Conservation (phyloP, 2,113 vertebrate species). For the Ornithorhynchus anatinus region DNA sequence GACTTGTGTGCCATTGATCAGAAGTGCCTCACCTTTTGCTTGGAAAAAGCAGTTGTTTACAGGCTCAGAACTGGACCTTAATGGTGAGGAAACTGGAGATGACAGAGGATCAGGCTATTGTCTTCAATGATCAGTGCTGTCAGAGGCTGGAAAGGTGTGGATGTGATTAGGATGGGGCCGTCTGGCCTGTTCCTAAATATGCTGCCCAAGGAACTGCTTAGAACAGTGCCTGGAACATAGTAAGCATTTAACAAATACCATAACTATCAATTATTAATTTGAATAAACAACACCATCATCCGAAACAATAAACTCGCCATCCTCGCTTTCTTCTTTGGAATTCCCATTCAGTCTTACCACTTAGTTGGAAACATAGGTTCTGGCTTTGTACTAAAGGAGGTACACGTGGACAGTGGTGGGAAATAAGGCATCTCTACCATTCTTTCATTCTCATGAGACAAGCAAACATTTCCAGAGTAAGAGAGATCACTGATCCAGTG, state of each 20-base stretch:
- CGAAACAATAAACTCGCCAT: slow-evolving; percentile 21
- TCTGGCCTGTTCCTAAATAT: slow-evolving; percentile 31
- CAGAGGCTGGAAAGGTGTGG: background rate
- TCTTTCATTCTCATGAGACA: no score
- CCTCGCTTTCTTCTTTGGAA: slow-evolving; percentile 13
- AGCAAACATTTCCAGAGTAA: no score
- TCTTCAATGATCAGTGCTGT: background rate
- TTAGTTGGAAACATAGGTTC: background rate
- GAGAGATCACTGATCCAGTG: no score
- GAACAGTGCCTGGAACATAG: no score
- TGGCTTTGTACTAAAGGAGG: no score
- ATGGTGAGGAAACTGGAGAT: background rate
- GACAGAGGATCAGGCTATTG: background rate
- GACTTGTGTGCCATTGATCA: slow-evolving; percentile 42
- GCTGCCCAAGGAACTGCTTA: slow-evolving; percentile 26
- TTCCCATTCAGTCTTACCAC: slow-evolving; percentile 18
- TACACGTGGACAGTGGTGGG: no score
- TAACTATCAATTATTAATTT: no score
- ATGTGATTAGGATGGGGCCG: background rate
- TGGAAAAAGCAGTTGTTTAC: slow-evolving; percentile 28
- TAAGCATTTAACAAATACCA: no score
- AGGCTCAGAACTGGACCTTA: background rate
- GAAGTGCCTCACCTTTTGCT: slow-evolving; percentile 28
- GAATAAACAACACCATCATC: background rate
- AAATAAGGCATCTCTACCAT: no score